A percentile compares a stretch with the other conserved stretches of the same genome.
phyloP scores from a whole-genome alignment of 2,888 invertebrate genomes.

The Acheta domesticus region DNA sequence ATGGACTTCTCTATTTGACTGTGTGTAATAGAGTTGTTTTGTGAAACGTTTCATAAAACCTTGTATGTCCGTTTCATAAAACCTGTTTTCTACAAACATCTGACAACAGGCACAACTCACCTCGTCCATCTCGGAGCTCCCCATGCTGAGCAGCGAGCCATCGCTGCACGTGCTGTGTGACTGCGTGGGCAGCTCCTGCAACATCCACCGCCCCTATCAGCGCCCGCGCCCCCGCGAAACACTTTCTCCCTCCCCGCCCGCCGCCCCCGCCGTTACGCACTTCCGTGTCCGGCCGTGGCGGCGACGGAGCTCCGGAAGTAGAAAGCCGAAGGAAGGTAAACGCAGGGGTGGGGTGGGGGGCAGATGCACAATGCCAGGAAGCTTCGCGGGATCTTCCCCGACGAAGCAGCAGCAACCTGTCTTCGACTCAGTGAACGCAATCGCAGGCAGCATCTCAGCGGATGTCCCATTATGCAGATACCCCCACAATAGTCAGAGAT shows the following conservation, averaged over 20 bases:
- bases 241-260: neutral
- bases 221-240: neutral
- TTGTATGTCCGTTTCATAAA: too few relatives aligned
- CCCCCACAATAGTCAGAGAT: too few relatives aligned
- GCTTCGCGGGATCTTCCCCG: neutral
- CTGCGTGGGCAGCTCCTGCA: constrained; percentile 53
- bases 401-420: neutral
- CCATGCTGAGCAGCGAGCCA: constrained; percentile 75
- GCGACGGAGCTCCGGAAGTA: neutral
- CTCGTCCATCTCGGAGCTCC: constrained; percentile 73
- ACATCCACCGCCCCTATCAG: constrained; percentile 36
- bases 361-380: neutral
- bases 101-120: constrained; percentile 42
- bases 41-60: too few relatives aligned
- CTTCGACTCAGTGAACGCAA: neutral
- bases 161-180: constrained; percentile 67
- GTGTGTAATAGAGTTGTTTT: too few relatives aligned
- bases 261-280: neutral
- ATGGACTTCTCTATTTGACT: too few relatives aligned
- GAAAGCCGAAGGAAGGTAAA: too few relatives aligned
- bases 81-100: too few relatives aligned
- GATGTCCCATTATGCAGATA: too few relatives aligned
- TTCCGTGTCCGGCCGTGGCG: neutral
- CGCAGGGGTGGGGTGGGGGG: neutral
- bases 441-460: too few relatives aligned